A percentile compares a stretch with the other conserved stretches of the same genome.
phyloP scores from a whole-genome alignment of 2,113 vertebrate species.

The Albula goreensis region DNA sequence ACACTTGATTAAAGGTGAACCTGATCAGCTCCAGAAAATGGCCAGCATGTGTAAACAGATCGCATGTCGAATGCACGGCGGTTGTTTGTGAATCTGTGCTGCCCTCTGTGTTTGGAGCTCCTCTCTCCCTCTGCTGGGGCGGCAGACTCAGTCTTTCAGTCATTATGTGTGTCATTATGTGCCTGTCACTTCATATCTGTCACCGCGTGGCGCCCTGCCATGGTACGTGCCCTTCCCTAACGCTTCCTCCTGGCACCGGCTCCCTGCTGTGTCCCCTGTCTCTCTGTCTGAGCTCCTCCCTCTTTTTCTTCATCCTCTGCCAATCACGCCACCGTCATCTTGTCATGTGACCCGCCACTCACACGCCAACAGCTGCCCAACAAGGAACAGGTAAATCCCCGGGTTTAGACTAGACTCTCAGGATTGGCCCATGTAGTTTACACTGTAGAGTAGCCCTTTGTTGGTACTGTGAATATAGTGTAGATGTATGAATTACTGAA shows the following conservation, averaged over 20 bases:
- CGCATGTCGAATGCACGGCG: too few relatives aligned
- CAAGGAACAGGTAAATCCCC: slow-evolving; percentile 72
- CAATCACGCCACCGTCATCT: slow-evolving; percentile 35
- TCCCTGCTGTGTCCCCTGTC: neutral
- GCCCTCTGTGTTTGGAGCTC: neutral
- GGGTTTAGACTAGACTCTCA: neutral
- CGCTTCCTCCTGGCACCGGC: neutral
- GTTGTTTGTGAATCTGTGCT: neutral
- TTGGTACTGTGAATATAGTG: neutral
- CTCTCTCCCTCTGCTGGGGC: neutral
- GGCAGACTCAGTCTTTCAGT: neutral
- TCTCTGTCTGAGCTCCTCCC: slow-evolving; percentile 2
- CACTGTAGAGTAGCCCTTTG: neutral
- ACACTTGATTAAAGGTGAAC: too few relatives aligned
- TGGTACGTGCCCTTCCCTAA: neutral
- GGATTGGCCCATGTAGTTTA: neutral
- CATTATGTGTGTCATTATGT: neutral
- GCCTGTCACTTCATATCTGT: slow-evolving; percentile 18
- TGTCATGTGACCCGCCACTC: slow-evolving; percentile 44
- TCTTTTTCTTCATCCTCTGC: slow-evolving; percentile 31
- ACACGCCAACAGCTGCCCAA: slow-evolving; percentile 70
- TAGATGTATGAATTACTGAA: neutral
- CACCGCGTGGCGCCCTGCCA: neutral
- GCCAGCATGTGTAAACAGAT: too few relatives aligned
- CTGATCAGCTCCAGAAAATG: too few relatives aligned